Evolutionary conservation across 2,113 vertebrate genomes (phyloP).

Genomic region (Vidua macroura): DNA sequence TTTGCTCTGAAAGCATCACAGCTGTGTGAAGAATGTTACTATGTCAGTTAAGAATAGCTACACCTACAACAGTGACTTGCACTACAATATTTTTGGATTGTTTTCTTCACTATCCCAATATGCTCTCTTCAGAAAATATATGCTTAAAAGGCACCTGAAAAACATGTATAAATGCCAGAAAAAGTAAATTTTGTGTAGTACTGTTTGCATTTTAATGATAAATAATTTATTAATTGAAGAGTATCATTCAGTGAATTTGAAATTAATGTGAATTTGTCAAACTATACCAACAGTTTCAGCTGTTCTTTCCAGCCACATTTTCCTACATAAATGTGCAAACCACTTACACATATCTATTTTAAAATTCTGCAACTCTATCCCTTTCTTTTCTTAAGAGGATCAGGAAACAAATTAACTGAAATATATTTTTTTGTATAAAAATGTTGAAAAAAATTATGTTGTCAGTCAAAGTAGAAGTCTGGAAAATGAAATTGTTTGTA

Average conservation of each 20-base stretch:
- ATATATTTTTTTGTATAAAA: not conserved
- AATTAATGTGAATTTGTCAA: not conserved
- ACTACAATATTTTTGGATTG: not conserved
- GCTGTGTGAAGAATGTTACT: not conserved
- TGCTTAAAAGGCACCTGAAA: not conserved
- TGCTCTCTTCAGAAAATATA: not conserved
- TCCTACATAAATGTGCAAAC: not conserved
- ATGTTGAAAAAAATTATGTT: not conserved
- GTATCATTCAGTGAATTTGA: not conserved
- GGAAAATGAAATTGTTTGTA: not conserved
- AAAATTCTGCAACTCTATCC: not conserved
- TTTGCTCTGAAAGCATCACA: not conserved
- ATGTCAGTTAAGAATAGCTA: not conserved
- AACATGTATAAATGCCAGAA: not conserved
- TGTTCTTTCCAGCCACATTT: not conserved
- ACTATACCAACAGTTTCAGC: not conserved
- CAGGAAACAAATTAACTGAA: not conserved
- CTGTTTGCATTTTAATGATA: not conserved
- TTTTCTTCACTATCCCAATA: not conserved
- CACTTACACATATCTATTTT: not conserved
- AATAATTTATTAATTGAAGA: not conserved
- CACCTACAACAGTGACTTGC: not conserved
- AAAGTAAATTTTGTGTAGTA: not conserved
- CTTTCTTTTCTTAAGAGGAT: not conserved
- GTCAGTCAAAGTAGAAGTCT: not conserved